Percentiles rank a stretch among this genome's conserved stretches.
Conservation (phyloP, 2,888 invertebrate genomes). For the Octodonta nipae region DNA sequence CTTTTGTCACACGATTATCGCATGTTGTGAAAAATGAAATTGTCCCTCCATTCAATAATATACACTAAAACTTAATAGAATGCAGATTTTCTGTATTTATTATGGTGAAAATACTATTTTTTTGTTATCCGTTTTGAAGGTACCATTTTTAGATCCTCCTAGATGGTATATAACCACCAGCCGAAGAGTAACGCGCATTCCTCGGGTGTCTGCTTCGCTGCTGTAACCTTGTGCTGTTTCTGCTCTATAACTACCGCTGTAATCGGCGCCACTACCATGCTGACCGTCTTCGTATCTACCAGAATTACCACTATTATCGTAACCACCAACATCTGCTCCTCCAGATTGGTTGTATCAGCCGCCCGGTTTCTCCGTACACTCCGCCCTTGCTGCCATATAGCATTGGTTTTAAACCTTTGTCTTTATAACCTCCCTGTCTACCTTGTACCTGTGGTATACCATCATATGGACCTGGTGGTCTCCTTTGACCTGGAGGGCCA, state of each 20-base stretch:
- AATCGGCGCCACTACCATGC: conserved; percentile 12
- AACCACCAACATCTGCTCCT: conserved; percentile 8
- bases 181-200: no score
- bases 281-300: conserved; percentile 8
- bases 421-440: conserved; percentile 25
- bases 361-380: conserved; percentile 11
- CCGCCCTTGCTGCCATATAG: conserved; percentile 13
- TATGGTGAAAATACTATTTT: no score
- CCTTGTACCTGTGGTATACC: conserved; percentile 18
- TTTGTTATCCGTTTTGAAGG: no score
- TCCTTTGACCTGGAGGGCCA: conserved; percentile 18
- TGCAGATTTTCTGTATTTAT: no score
- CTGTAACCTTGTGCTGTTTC: no score
- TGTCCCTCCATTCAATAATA: no score
- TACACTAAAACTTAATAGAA: no score
- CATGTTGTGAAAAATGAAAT: no score
- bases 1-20: no score
- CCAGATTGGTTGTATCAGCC: conserved; percentile 10
- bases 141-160: no score
- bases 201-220: conserved; percentile 7
- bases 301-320: conserved; percentile 3
- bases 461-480: conserved; percentile 19
- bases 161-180: no score
- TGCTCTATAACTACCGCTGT: conserved; percentile 14
- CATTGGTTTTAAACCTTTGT: conserved; percentile 25